phyloP scores from a whole-genome alignment of 2,888 invertebrate species.

The Spilarctia lutea region DNA sequence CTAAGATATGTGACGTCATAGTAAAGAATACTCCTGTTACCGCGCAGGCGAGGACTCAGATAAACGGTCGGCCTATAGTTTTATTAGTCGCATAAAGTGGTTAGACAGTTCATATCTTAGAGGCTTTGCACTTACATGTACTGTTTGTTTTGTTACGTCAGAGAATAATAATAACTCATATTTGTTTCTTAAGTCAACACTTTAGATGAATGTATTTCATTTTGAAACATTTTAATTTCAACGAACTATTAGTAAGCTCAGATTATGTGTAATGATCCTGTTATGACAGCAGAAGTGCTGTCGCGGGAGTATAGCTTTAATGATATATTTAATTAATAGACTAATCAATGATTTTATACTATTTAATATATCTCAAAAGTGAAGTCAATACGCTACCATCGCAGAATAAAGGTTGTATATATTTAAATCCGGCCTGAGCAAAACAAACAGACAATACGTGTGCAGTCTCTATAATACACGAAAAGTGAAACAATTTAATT shows the following conservation, averaged over 20 bases:
- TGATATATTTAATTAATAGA: too few species aligned
- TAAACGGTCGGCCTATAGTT: too few species aligned
- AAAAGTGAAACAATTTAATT: slow-evolving; percentile 79
- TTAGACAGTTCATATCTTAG: slow-evolving; percentile 16
- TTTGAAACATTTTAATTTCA: background rate
- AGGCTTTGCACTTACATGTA: background rate
- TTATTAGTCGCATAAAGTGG: slow-evolving; percentile 25
- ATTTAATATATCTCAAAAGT: background rate
- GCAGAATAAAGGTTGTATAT: background rate
- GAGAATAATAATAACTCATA: background rate
- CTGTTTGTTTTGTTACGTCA: background rate
- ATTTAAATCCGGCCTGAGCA: background rate
- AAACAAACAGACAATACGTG: background rate
- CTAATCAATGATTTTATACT: too few species aligned
- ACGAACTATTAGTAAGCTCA: too few species aligned
- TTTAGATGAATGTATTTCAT: background rate
- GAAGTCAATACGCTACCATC: background rate
- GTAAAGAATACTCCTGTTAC: too few species aligned
- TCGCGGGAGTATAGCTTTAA: too few species aligned
- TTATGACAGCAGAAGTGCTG: too few species aligned
- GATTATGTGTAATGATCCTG: too few species aligned
- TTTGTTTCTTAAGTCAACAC: background rate
- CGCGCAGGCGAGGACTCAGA: too few species aligned
- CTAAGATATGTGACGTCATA: too few species aligned
- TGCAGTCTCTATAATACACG: slow-evolving; percentile 34